Evolutionary conservation across 2,888 invertebrate genomes (phyloP).

Genomic region (Cephus nigrinus): DNA sequence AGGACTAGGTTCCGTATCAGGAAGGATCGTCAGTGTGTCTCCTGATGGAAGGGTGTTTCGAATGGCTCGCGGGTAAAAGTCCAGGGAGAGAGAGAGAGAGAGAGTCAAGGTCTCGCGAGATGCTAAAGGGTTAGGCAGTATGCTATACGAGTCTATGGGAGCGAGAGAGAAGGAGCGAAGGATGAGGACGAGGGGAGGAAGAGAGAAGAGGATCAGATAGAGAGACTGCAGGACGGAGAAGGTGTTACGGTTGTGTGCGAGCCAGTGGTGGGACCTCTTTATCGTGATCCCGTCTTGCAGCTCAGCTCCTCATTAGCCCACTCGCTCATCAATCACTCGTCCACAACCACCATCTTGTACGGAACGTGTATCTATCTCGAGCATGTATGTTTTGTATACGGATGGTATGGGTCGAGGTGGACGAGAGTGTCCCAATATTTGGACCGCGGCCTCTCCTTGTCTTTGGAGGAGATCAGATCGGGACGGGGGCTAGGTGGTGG

Average conservation of each 20-base stretch:
- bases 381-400: conserved; percentile 20
- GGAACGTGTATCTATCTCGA: conserved; percentile 9
- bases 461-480: conserved; percentile 1
- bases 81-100: conserved; percentile 13
- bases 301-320: conserved; percentile 66
- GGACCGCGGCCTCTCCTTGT: conserved; percentile 41
- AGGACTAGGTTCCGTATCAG: neutral
- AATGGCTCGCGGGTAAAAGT: neutral
- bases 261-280: conserved; percentile 60
- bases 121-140: neutral
- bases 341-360: conserved; percentile 60
- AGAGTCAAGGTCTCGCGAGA: conserved; percentile 8
- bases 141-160: neutral
- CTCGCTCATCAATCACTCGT: conserved; percentile 66
- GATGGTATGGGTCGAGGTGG: conserved; percentile 24
- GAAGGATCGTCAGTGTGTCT: neutral
- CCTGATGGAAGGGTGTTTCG: neutral
- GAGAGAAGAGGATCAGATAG: conserved; percentile 31
- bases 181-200: neutral
- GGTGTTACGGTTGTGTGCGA: conserved; percentile 47
- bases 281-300: conserved; percentile 64
- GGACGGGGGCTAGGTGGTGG: neutral
- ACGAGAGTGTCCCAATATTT: conserved; percentile 60
- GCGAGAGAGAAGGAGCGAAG: neutral
- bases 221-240: conserved; percentile 24